These are phyloP conservation scores for Myotis daubentonii DNA, from an alignment of 2,797 vertebrate genomes.

Conservation along the genomic window DNA sequence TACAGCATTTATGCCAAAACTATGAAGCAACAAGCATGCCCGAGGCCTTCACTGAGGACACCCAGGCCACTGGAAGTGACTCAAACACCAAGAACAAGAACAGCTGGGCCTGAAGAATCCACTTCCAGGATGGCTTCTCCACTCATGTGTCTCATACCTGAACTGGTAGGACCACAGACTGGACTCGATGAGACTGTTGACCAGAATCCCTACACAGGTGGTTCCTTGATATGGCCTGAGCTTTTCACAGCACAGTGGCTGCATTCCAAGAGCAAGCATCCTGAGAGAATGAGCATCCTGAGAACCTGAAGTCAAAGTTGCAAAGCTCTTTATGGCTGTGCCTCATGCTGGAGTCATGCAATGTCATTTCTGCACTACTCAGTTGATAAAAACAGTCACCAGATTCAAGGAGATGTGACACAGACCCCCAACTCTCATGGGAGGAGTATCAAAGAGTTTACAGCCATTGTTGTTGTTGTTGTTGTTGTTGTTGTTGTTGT, in stretches of 20 bases:
- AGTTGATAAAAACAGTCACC: neutral
- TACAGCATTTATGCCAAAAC: neutral
- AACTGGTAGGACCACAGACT: neutral
- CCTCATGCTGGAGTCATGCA: neutral
- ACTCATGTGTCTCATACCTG: neutral
- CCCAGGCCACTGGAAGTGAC: neutral
- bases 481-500: too few relatives aligned
- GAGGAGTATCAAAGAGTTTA: neutral
- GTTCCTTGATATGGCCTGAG: neutral
- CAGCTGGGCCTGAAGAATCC: neutral
- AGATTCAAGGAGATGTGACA: neutral
- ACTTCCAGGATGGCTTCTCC: neutral
- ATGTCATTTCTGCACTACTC: neutral
- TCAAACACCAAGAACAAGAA: neutral
- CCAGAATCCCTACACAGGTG: neutral
- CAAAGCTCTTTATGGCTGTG: neutral
- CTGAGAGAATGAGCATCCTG: neutral
- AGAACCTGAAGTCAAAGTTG: neutral
- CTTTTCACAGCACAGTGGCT: neutral
- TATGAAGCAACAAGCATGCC: neutral
- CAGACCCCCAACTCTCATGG: neutral
- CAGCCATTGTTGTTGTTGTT: neutral
- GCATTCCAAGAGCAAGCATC: neutral
- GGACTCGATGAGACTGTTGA: neutral
- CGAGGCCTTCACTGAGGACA: neutral